A percentile compares a stretch with the other conserved stretches of the same genome.
phyloP scores from a whole-genome alignment of 2,888 invertebrate species.

The Drosophila bunnanda region DNA sequence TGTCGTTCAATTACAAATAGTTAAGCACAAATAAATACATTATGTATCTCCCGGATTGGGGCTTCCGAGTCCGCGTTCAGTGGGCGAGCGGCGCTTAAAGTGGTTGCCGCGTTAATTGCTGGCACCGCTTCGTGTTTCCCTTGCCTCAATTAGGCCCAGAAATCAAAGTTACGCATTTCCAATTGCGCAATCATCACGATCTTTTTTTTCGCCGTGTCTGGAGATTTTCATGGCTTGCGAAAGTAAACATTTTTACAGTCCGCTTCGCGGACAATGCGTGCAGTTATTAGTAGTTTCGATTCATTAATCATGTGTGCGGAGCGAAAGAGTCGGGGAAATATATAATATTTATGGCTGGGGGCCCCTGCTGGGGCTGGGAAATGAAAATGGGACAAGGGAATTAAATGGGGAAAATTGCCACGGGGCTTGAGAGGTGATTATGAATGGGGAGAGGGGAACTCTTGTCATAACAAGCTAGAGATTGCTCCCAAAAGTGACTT shows the following conservation, averaged over 20 bases:
- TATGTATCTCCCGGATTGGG: slow-evolving; percentile 39
- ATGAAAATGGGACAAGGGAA: slow-evolving; percentile 21
- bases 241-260: slow-evolving; percentile 65
- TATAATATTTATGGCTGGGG: slow-evolving; percentile 6
- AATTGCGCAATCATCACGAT: slow-evolving; percentile 60
- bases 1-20: slow-evolving; percentile 64
- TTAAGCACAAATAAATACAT: slow-evolving; percentile 42
- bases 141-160: slow-evolving; percentile 60
- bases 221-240: slow-evolving; percentile 67
- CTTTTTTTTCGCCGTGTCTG: slow-evolving; percentile 28
- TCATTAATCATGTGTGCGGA: slow-evolving; percentile 63
- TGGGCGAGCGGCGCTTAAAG: slow-evolving; percentile 50
- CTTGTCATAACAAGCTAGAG: slow-evolving; percentile 14
- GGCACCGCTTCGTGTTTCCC: slow-evolving; percentile 38
- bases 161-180: slow-evolving; percentile 69
- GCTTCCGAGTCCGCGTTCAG: slow-evolving; percentile 52
- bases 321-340: slow-evolving; percentile 24
- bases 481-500: neutral
- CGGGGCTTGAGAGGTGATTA: slow-evolving; percentile 14
- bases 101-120: slow-evolving; percentile 49
- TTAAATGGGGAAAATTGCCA: slow-evolving; percentile 22
- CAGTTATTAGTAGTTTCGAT: slow-evolving; percentile 46
- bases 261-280: slow-evolving; percentile 61
- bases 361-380: slow-evolving; percentile 59
- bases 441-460: slow-evolving; percentile 4